Evolutionary conservation across 2,113 vertebrate species (phyloP), one percentile per base, ranked within the genome.

Genomic region (Tursiops truncatus): DNA sequence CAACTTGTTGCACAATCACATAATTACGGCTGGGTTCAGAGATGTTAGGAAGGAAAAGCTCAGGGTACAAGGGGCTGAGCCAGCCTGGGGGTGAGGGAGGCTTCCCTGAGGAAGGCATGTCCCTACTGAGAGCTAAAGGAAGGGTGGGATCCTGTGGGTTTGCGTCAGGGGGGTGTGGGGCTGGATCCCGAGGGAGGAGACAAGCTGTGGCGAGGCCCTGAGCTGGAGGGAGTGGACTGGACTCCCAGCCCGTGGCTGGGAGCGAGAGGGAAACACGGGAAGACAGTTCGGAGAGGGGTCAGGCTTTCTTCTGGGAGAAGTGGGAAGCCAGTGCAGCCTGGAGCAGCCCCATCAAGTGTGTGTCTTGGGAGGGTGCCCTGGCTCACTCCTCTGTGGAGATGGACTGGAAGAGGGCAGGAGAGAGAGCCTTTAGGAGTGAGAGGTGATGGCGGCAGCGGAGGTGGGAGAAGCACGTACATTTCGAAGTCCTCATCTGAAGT

Each of bases 381-480:
- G 41, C 31, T 71, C 1, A 1, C 4, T 58, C 28, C 53, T 77
- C 44, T 28, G 58, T 26, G 65, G 73, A 56, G 50, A 68, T 1
- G 20, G 81, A 26, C 76, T 31, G 41, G 25, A 93, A 58, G 21
- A 58, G 23, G 56, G 81, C 14, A 7, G 33, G 93, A 83, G 36
- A 31, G 85, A 25, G 33, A 77, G 76, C 26, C 15, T n/a, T 7
- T 25, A 93, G 26, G 18, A 38, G n/a, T 12, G 79, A 50, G 31
- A 65, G 11, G 21, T 6, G 31, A 28, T 0, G 8, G 53, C 3
- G 15, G 58, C 71, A 3, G 79, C 0, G 2, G 67, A 71, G 14
- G 5, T 21, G 41, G 41, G 3, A 58, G 12, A 89, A 44, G 38
- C 2, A 36, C n/a, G 44, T 41, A 23, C 0, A 18, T 1, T 65